These are phyloP conservation scores for Cyprichromis sp. DNA, from an alignment of 2,113 vertebrate genomes.

Conservation along the genomic window DNA sequence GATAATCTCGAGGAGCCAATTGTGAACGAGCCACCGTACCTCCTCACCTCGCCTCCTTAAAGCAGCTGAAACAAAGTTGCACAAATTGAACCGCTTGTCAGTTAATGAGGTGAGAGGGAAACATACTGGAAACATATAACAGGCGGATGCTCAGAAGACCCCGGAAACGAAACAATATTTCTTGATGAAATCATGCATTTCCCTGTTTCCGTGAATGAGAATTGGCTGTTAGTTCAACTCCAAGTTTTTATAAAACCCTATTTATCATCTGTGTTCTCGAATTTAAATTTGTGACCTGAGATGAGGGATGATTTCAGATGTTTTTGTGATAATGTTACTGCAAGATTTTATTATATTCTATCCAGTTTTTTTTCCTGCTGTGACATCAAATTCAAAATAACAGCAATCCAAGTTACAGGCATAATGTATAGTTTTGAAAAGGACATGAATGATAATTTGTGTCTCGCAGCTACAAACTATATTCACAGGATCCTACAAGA, in stretches of 20 bases:
- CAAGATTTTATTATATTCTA: background rate
- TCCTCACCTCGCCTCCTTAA: background rate
- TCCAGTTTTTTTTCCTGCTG: background rate
- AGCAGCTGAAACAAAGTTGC: background rate
- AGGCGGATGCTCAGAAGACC: background rate
- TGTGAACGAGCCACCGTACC: slow-evolving; percentile 3
- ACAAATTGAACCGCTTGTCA: background rate
- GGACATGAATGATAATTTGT: background rate
- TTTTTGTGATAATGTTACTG: background rate
- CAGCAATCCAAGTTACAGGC: background rate
- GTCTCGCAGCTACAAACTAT: background rate
- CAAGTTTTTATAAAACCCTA: background rate
- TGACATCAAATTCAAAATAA: background rate
- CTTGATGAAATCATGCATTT: background rate
- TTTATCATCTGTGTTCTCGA: background rate
- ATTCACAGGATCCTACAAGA: background rate
- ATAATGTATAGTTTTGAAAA: background rate
- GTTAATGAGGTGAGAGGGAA: background rate
- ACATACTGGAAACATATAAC: background rate
- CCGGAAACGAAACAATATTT: background rate
- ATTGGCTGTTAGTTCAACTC: background rate
- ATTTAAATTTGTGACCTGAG: background rate
- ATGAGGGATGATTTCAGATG: background rate
- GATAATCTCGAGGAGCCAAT: slow-evolving; percentile 10
- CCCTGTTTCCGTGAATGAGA: background rate